Evolutionary conservation across 2,888 invertebrate species (phyloP).

Genomic region (Drosophila bunnanda): DNA sequence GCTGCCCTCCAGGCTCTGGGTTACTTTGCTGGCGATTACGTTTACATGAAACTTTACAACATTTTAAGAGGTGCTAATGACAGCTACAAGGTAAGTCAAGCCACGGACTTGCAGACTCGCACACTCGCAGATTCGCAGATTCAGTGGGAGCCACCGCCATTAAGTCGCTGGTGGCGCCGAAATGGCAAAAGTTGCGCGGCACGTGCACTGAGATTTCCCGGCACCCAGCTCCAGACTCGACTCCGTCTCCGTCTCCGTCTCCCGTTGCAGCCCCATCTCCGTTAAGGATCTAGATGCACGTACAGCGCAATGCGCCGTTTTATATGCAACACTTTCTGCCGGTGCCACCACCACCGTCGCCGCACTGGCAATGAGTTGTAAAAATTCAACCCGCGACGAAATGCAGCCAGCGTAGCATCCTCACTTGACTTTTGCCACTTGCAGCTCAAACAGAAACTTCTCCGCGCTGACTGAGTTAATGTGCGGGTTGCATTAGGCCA

Average conservation of each 20-base stretch:
- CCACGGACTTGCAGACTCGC: constrained; percentile 32
- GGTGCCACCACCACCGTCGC: constrained; percentile 11
- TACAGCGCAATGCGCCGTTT: constrained; percentile 72
- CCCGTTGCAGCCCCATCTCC: not conserved
- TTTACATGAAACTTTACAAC: constrained; percentile 94
- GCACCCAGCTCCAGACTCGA: constrained; percentile 16
- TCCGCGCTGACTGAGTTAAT: constrained; percentile 55
- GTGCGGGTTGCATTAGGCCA: constrained; percentile 64
- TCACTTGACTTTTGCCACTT: constrained; percentile 53
- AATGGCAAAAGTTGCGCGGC: constrained; percentile 75
- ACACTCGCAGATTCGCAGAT: constrained; percentile 10
- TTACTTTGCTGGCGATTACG: constrained; percentile 89
- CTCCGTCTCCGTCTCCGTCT: constrained; percentile 1
- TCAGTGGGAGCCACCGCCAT: constrained; percentile 52
- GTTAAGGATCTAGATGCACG: constrained; percentile 52
- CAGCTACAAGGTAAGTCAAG: constrained; percentile 91
- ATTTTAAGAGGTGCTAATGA: constrained; percentile 92
- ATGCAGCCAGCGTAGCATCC: constrained; percentile 59
- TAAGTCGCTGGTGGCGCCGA: constrained; percentile 62
- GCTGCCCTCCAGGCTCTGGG: constrained; percentile 85
- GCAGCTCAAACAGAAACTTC: constrained; percentile 42
- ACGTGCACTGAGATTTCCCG: constrained; percentile 75
- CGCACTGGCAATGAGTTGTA: constrained; percentile 69
- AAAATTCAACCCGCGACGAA: constrained; percentile 64
- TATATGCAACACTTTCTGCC: constrained; percentile 73